These are phyloP conservation scores for Amyelois transitella DNA, from an alignment of 1,140 invertebrate genomes.

Conservation along the genomic window DNA sequence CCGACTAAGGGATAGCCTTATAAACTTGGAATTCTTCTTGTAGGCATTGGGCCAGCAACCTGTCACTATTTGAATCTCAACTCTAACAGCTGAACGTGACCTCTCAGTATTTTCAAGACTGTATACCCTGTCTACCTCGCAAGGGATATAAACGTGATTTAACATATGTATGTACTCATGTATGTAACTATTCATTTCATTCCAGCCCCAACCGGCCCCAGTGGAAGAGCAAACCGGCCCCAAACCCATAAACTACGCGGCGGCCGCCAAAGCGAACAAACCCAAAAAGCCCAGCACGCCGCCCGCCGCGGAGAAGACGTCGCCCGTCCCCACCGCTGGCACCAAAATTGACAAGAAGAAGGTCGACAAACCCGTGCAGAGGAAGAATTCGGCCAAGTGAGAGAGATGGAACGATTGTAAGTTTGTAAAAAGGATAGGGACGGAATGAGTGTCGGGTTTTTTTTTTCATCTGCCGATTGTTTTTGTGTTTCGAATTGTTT, in stretches of 20 bases:
- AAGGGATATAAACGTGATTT: too few relatives aligned
- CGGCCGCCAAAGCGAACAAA: constrained; percentile 55
- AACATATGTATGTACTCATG: too few relatives aligned
- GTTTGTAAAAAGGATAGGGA: background rate
- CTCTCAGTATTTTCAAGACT: too few relatives aligned
- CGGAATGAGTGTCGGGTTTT: too few relatives aligned
- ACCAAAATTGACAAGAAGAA: constrained; percentile 18
- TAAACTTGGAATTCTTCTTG: too few relatives aligned
- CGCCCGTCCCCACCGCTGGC: constrained; percentile 5
- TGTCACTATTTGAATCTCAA: too few relatives aligned
- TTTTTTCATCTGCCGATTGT: background rate
- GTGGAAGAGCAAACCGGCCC: constrained; percentile 12
- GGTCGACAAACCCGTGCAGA: constrained; percentile 28
- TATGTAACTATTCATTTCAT: background rate
- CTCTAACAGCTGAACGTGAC: too few relatives aligned
- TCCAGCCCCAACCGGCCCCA: constrained; percentile 28
- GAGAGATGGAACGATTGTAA: background rate
- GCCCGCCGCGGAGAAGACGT: constrained; percentile 9
- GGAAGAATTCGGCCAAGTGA: constrained; percentile 40
- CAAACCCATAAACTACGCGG: constrained; percentile 67
- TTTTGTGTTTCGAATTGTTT: background rate
- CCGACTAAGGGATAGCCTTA: too few relatives aligned
- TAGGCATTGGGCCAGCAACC: too few relatives aligned
- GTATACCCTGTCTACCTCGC: too few relatives aligned
- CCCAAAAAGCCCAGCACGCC: constrained; percentile 39